A percentile compares a stretch with the other conserved stretches of the same genome.
Evolutionary conservation across 2,888 invertebrate genomes (phyloP).

Genomic region (Protonemura montana): DNA sequence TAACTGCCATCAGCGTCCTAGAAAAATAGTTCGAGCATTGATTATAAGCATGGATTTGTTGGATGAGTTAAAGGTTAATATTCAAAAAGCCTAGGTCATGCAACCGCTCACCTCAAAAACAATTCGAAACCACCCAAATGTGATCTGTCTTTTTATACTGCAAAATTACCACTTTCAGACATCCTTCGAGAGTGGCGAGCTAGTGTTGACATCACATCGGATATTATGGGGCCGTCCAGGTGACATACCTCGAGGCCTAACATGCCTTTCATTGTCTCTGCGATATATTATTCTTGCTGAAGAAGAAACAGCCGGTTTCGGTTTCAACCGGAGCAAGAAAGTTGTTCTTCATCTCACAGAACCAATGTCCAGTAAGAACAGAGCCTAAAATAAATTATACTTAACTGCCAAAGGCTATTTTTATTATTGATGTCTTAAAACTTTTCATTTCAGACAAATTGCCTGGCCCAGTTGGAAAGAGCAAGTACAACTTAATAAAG

Average conservation of each 20-base stretch:
- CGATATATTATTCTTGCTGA: conserved; percentile 78
- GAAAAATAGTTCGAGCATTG: too few relatives aligned
- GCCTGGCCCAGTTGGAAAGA: conserved; percentile 78
- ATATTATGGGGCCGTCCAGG: conserved; percentile 83
- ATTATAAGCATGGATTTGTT: too few relatives aligned
- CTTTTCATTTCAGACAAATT: conserved; percentile 64
- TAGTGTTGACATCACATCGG: conserved; percentile 84
- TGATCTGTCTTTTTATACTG: too few relatives aligned
- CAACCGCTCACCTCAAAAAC: too few relatives aligned
- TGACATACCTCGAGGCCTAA: conserved; percentile 73
- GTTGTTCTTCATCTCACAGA: conserved; percentile 78
- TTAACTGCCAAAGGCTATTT: too few relatives aligned
- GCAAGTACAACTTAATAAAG: conserved; percentile 77
- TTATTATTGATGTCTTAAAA: too few relatives aligned
- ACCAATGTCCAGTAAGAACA: conserved; percentile 64
- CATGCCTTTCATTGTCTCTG: conserved; percentile 74
- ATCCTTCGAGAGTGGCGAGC: conserved; percentile 80
- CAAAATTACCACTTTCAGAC: too few relatives aligned
- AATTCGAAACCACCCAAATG: too few relatives aligned
- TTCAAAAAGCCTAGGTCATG: too few relatives aligned
- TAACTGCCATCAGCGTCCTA: too few relatives aligned
- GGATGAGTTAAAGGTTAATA: too few relatives aligned
- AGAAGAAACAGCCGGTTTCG: conserved; percentile 82
- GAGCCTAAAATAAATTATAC: background rate
- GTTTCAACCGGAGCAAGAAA: conserved; percentile 82